Base-by-base conservation (phyloP, 2,888 invertebrate genomes). In the Dynastes hyllus region DNA sequence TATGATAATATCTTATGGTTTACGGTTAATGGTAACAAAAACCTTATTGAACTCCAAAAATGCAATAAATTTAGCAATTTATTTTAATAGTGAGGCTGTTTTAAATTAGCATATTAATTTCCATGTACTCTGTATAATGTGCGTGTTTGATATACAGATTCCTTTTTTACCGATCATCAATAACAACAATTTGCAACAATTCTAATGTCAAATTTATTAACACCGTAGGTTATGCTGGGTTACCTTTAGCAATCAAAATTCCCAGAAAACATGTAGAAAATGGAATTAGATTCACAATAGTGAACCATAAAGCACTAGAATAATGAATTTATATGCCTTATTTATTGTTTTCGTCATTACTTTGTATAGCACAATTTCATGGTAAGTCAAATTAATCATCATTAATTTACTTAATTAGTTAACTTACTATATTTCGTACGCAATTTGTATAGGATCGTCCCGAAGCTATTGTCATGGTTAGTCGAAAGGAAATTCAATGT, bases 401-500 rank as follows among this genome's bases (percentile, higher is more conserved):
- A 58, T 29, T 71, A 77, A 69, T 73, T 76, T 37, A 67, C 11
- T 55, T 76, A 27, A 69, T 73, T 29, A 27, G 6, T 71, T 16
- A 61, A 77, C 32, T 29, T n/a, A 45, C 4, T 53, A 53, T 53
- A 16, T n/a, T 13, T 13, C n/a, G 5, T 6, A 53, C 45, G 45
- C 16, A 53, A 53, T 53, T 71, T 88, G 87, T 63, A 37, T 87
- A 96, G 96, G 95, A 89, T 96, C 80, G 87, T 96, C 81, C 96
- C 96, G 81, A 92, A 92, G 85, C 88, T 94, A 70, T 89, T 96
- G 83, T 94, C 96, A 86, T 96, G 95, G 95, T 90, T 94, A 82
- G 93, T 96, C 83, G 94, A 95, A 88, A 92, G 94, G 84, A 94
- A 94, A 87, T 96, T 94, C 88, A 93, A 94, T 88, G 93, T 96